Evolutionary conservation across 2,888 invertebrate species (phyloP), one percentile per base, ranked within the genome.

Genomic region (Antheraea yamamai): DNA sequence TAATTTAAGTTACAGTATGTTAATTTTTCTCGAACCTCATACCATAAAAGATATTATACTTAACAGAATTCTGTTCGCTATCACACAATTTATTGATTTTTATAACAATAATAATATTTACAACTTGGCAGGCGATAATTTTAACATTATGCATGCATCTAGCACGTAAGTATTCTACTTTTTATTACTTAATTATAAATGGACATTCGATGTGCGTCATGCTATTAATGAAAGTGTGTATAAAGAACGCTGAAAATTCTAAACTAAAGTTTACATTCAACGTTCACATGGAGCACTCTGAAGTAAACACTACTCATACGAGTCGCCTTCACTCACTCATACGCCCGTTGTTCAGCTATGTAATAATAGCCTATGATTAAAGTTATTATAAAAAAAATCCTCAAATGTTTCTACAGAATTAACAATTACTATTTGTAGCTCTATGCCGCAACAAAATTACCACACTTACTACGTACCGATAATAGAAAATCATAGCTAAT

Each of bases 221-320:
- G 70, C 70, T 70, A 70, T 70, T 35, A 39, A 70, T 70, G 70
- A 39, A 70, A 70, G 39, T 20, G 68, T 70, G 70, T 39, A 39
- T 35, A 39, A 70, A 70, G 39, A n/a, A 39, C 39, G 20, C n/a
- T 39, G 39, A 70, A 20, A 4, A 70, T 70, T 39, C n/a, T 85
- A 84, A 85, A 78, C 93, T 92, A 94, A 91, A 92, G 91, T 92
- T 91, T 92, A 93, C 93, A 94, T 92, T 91, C 90, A 92, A 91
- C 91, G 91, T 86, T 83, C 84, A 86, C 73, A 26, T 64, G 55
- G 16, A 51, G 16, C 52, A 51, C 26, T 71, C n/a, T 23, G 23
- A 10, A 26, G 26, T 30, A 14, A 26, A 66, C 64, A 30, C 4
- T 12, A n/a, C 58, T 61, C 1, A 20, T n/a, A 61, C 10, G 12